Conservation (phyloP, 2,888 invertebrate species). For the Orthonychiurus folsomi region DNA sequence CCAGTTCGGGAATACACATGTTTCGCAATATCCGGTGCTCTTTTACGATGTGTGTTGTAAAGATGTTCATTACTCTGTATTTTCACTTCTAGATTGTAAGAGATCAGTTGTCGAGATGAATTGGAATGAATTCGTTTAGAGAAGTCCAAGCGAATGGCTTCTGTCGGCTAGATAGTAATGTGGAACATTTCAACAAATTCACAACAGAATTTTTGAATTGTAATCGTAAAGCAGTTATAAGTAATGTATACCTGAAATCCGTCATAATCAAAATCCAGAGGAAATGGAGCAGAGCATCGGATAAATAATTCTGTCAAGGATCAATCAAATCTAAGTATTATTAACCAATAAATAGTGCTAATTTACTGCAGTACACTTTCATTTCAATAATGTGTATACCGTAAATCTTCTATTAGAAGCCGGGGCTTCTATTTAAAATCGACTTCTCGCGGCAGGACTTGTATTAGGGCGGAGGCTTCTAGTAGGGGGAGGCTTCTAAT, state of each 20-base stretch:
- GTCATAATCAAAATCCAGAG: conserved; percentile 5
- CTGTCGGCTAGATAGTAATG: conserved; percentile 5
- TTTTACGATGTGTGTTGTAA: background rate
- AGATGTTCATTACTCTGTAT: background rate
- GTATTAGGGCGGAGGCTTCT: no score
- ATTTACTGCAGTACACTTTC: no score
- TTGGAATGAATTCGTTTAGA: background rate
- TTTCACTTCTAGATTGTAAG: background rate
- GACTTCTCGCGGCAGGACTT: no score
- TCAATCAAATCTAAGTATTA: no score
- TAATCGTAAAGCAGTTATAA: background rate
- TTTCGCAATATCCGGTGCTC: background rate
- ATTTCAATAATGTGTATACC: no score
- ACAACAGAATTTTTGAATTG: background rate
- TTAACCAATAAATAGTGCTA: no score
- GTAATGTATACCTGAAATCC: conserved; percentile 4
- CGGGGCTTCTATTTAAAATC: no score
- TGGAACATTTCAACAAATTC: no score
- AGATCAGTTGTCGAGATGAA: background rate
- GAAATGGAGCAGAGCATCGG: conserved; percentile 2
- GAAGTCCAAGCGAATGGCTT: background rate
- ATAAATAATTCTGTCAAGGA: background rate
- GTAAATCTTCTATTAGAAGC: no score
- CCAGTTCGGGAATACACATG: background rate
- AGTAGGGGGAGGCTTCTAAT: no score